Evolutionary conservation across 2,797 vertebrate species (phyloP).

Genomic region (Epinephelus malabaricus): DNA sequence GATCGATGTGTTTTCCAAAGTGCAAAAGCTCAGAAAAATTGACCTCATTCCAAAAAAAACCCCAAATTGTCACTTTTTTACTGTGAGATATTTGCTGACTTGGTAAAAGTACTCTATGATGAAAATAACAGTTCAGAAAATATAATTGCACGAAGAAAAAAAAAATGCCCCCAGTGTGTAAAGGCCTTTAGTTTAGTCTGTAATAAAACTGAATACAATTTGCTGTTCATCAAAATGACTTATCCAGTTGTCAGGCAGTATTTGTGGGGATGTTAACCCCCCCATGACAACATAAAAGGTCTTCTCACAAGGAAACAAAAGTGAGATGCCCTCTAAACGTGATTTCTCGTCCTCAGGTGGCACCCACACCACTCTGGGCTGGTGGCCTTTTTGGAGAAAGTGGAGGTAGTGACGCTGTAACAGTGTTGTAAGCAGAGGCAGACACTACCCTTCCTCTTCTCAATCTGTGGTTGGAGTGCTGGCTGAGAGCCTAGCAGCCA

Average conservation of each 20-base stretch:
- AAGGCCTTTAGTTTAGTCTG: neutral
- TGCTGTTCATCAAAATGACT: slow-evolving; percentile 4
- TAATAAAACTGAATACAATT: neutral
- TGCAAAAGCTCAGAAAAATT: too few relatives aligned
- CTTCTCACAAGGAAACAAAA: slow-evolving; percentile 4
- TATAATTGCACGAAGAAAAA: too few relatives aligned
- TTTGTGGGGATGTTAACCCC: slow-evolving; percentile 14
- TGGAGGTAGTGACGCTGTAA: slow-evolving; percentile 40
- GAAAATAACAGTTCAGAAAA: too few relatives aligned
- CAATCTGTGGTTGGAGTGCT: slow-evolving; percentile 57
- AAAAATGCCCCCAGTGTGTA: too few relatives aligned
- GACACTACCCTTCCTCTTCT: slow-evolving; percentile 55
- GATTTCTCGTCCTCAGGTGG: slow-evolving; percentile 25
- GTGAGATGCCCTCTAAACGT: slow-evolving; percentile 31
- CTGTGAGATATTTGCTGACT: too few relatives aligned
- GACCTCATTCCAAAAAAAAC: too few relatives aligned
- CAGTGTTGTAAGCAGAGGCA: slow-evolving; percentile 41
- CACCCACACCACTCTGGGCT: neutral
- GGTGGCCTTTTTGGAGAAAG: slow-evolving; percentile 41
- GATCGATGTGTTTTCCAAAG: too few relatives aligned
- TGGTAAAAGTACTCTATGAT: too few relatives aligned
- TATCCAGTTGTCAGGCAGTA: slow-evolving; percentile 3
- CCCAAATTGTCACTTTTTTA: too few relatives aligned
- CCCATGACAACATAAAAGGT: slow-evolving; percentile 7
- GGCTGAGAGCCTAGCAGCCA: slow-evolving; percentile 79